Conservation (phyloP, 1,140 invertebrate species). For the Steinernema khuongi region DNA sequence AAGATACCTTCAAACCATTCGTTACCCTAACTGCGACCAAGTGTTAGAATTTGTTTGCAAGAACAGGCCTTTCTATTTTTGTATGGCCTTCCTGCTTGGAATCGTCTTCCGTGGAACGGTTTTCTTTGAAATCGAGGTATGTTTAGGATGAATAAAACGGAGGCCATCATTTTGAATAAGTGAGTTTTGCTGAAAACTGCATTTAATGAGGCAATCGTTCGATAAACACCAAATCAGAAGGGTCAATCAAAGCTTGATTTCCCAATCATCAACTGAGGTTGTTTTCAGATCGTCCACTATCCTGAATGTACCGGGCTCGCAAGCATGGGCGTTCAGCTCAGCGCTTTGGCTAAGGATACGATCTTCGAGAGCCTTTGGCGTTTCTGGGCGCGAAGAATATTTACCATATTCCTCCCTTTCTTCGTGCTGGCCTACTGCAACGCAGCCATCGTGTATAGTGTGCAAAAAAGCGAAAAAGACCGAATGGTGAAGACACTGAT, state of each 20-base stretch:
- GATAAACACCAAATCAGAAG: conserved; percentile 16
- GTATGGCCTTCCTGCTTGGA: conserved; percentile 37
- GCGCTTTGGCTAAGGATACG: conserved; percentile 20
- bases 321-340: conserved; percentile 30
- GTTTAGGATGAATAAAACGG: neutral
- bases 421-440: conserved; percentile 51
- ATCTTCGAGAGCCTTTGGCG: conserved; percentile 45
- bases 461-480: conserved; percentile 38
- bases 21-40: conserved; percentile 9
- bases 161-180: neutral
- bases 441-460: conserved; percentile 42
- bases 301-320: conserved; percentile 37
- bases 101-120: conserved; percentile 47
- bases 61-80: conserved; percentile 34
- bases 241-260: too few relatives aligned
- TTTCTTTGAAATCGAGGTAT: conserved; percentile 50
- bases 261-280: too few relatives aligned
- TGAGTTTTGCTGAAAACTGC: neutral
- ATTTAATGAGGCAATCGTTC: too few relatives aligned
- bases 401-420: conserved; percentile 50
- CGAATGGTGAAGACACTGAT: conserved; percentile 43
- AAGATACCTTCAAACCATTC: conserved; percentile 46
- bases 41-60: conserved; percentile 10
- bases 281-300: conserved; percentile 22
- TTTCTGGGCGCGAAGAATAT: conserved; percentile 45